Evolutionary conservation across 2,797 vertebrate species (phyloP).

Genomic region (Sus cebifrons): DNA sequence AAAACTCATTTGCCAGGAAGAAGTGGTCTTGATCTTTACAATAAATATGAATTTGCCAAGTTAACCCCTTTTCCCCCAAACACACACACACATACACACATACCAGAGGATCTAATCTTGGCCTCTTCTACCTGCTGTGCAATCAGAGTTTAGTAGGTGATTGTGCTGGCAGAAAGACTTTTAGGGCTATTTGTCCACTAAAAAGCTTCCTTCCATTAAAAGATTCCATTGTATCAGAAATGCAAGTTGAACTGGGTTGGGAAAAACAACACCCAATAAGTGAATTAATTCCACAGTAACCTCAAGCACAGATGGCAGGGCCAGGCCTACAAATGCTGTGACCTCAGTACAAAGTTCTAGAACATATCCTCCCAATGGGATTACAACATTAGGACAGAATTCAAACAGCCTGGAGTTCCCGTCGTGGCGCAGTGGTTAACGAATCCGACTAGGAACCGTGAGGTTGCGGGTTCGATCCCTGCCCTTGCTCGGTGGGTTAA

Average conservation of each 20-base stretch:
- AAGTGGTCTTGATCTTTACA: not conserved
- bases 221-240: not conserved
- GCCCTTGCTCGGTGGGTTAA: too few species aligned
- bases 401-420: not conserved
- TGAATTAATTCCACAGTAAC: not conserved
- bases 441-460: too few species aligned
- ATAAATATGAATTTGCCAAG: not conserved
- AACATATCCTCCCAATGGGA: not conserved
- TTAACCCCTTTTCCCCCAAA: not conserved
- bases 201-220: not conserved
- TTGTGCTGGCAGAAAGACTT: not conserved
- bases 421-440: too few species aligned
- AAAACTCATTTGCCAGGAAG: not conserved
- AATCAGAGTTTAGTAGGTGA: not conserved
- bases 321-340: not conserved
- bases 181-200: not conserved
- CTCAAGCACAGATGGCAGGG: not conserved
- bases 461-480: too few species aligned
- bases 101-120: not conserved
- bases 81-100: not conserved
- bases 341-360: not conserved
- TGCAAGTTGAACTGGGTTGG: not conserved
- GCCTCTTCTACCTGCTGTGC: not conserved
- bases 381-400: constrained; percentile 32
- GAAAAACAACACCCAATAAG: not conserved